Base-by-base conservation (phyloP, 2,888 invertebrate species). In the Didymodactylos carnosus region DNA sequence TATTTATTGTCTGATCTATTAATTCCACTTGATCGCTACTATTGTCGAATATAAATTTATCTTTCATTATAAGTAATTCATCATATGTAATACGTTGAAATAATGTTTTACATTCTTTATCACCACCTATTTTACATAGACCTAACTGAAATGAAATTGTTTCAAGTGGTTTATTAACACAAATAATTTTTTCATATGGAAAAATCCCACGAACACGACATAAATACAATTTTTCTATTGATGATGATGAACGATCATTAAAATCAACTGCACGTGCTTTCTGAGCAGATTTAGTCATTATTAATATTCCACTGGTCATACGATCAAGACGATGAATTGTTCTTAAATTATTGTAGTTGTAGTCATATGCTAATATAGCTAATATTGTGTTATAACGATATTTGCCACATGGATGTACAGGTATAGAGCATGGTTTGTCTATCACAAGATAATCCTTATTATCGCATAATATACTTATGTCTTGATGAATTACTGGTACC, bases 381-480 rank as follows among this genome's bases (percentile, higher is more conserved):
- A 92, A 90, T 77, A 98, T 91, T 11, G 94, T 93, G 85, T 98
- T 98, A 86, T 94, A 92, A 73, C 94, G 88, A 85, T 97, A 99
- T 80, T 95, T 88, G 76, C 98, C 98, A 62, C 62, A 62, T 4
- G 97, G 95, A 84, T 98, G 97, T 76, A 94, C 93, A 86, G 95
- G 97, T 87, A 97, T 93, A 86, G 95, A 95, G 86, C 94, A 91
- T 85, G 97, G 95, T 89, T 97, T 97, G 89, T 97, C 93, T 87
- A 97, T 92, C 87, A 98, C 97, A 87, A 98, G 90, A 87, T 97
- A 88, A 87, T 98, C 94, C 86, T 94, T 92, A 87, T 92, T 93
- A 88, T 94, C 91, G 87, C 91, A 91, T 84, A 98, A 90, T 87
- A 98, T 91, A 87, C 91, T 90, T 88, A 97, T 91, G 11, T 80